Conservation (phyloP, 2,113 vertebrate genomes). For the Psittacula cyanocephala region DNA sequence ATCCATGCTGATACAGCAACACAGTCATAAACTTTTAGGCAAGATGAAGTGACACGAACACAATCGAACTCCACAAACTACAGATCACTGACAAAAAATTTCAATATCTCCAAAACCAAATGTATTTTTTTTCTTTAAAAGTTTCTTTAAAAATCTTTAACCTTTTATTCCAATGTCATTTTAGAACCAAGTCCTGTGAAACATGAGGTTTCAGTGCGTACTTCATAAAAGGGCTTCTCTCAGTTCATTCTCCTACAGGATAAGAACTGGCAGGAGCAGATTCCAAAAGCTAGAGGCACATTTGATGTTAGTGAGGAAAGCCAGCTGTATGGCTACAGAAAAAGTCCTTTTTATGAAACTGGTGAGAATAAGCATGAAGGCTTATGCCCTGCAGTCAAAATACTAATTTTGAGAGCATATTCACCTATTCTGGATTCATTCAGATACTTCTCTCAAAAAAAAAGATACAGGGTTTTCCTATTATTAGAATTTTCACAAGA, state of each 20-base stretch:
- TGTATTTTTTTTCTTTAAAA: neutral
- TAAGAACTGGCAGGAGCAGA: neutral
- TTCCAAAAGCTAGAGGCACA: neutral
- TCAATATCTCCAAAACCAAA: neutral
- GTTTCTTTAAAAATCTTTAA: neutral
- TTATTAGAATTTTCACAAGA: neutral
- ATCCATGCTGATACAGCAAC: neutral
- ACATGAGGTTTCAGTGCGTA: neutral
- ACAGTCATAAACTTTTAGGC: neutral
- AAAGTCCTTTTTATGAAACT: neutral
- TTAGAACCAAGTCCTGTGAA: neutral
- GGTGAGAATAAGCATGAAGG: neutral
- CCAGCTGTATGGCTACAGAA: neutral
- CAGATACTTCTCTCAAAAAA: neutral
- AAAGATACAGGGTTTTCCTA: neutral
- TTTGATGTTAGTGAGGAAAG: neutral
- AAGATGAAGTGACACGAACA: neutral
- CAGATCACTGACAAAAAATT: neutral
- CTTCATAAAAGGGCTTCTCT: neutral
- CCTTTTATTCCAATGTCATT: neutral
- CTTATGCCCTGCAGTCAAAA: neutral
- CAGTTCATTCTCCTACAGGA: neutral
- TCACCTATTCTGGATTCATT: neutral
- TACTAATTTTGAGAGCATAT: neutral
- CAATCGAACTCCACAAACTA: neutral